phyloP scores from a whole-genome alignment of 2,888 invertebrate genomes.

The Idaea straminata region DNA sequence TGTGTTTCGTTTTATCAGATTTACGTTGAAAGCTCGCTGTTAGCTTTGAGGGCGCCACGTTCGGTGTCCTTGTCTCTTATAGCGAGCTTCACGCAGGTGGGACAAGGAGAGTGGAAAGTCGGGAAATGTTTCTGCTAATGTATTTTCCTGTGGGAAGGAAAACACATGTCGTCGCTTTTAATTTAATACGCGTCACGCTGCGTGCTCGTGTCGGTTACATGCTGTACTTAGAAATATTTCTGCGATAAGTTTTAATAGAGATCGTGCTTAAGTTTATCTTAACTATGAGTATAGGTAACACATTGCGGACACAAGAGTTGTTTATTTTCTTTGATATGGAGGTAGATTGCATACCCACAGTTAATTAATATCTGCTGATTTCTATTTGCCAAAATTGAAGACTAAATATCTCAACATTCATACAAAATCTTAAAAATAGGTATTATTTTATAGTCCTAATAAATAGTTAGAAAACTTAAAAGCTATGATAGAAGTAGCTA shows the following conservation, averaged over 20 bases:
- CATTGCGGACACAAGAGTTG: neutral
- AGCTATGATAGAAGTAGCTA: too few species aligned
- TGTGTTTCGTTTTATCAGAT: slow-evolving; percentile 77
- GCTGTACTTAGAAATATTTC: slow-evolving; percentile 27
- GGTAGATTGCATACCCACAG: neutral
- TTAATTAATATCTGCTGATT: neutral
- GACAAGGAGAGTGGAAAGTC: slow-evolving; percentile 47
- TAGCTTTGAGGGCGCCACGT: slow-evolving; percentile 69
- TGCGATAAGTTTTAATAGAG: slow-evolving; percentile 27
- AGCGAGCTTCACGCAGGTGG: slow-evolving; percentile 24
- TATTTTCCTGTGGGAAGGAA: slow-evolving; percentile 80
- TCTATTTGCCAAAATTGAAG: neutral
- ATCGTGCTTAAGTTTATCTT: slow-evolving; percentile 13
- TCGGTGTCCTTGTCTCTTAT: slow-evolving; percentile 44
- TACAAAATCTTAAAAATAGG: too few species aligned
- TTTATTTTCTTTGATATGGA: neutral
- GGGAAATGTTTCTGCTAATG: slow-evolving; percentile 77
- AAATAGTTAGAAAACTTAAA: too few species aligned
- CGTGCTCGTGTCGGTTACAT: slow-evolving; percentile 57
- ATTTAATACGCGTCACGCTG: slow-evolving; percentile 79
- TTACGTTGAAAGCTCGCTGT: slow-evolving; percentile 78
- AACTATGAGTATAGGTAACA: neutral
- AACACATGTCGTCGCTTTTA: slow-evolving; percentile 80
- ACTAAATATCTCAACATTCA: too few species aligned
- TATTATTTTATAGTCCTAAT: too few species aligned